Percentiles rank a stretch among this genome's conserved stretches.
These are phyloP conservation scores for Epizoanthus scotinus DNA, from an alignment of 92 coral and sea anemone species.

Conservation along the genomic window DNA sequence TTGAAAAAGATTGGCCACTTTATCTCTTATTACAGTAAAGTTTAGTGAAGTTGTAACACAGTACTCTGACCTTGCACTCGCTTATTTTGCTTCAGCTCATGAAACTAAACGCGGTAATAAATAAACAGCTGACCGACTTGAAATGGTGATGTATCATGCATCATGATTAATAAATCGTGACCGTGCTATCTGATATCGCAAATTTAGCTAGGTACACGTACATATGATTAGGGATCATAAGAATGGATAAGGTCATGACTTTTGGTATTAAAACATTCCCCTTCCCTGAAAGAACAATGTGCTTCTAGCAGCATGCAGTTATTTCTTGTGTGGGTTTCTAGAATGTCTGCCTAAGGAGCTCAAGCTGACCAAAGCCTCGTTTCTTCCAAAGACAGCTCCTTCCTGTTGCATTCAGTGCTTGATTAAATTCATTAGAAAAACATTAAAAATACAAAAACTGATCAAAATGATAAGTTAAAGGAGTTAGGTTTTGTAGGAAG, in stretches of 20 bases:
- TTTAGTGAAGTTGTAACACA: background rate
- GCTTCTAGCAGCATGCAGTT: background rate
- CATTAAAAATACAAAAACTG: background rate
- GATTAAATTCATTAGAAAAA: background rate
- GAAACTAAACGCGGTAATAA: slow-evolving; percentile 6
- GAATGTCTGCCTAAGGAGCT: background rate
- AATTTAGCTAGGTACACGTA: slow-evolving; percentile 11
- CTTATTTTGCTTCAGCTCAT: slow-evolving; percentile 13
- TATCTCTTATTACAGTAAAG: background rate
- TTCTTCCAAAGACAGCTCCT: background rate
- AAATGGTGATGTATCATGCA: background rate
- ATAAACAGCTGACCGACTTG: background rate
- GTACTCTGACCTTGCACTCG: background rate
- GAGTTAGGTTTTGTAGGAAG: background rate
- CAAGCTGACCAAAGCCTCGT: background rate
- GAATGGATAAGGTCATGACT: slow-evolving; percentile 26
- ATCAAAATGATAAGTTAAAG: background rate
- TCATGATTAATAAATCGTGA: slow-evolving; percentile 32
- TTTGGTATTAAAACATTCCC: background rate
- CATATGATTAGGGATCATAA: slow-evolving; percentile 6
- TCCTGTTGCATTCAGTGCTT: background rate
- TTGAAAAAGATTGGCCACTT: background rate
- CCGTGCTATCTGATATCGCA: slow-evolving; percentile 33
- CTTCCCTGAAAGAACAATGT: background rate
- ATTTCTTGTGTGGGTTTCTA: background rate